phyloP scores from a whole-genome alignment of 2,888 invertebrate genomes.

The Lordiphosa andalusiaca region DNA sequence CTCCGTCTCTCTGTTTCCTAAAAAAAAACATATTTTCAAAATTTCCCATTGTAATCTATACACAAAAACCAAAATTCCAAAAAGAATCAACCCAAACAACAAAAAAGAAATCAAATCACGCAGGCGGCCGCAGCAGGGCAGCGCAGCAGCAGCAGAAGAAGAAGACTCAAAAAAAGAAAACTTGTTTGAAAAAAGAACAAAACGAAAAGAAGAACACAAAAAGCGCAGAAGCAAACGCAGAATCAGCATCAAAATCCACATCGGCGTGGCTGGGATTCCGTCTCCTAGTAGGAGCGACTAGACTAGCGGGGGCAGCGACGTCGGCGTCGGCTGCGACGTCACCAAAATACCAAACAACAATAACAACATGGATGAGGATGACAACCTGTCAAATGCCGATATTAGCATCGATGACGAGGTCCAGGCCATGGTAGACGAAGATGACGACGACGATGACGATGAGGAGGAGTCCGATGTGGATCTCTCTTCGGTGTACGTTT shows the following conservation, averaged over 20 bases:
- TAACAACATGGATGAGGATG: constrained; percentile 76
- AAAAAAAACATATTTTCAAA: constrained; percentile 5
- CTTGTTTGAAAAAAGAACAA: constrained; percentile 65
- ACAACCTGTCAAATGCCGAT: constrained; percentile 71
- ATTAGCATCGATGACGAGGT: constrained; percentile 57
- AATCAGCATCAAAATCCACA: constrained; percentile 7
- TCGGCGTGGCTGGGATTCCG: constrained; percentile 1
- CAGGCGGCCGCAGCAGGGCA: constrained; percentile 45
- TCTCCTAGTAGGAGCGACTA: constrained; percentile 31
- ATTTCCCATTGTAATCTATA: constrained; percentile 27
- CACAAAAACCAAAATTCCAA: constrained; percentile 9
- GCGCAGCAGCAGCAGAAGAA: constrained; percentile 35
- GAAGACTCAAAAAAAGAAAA: constrained; percentile 62
- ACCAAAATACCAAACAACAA: constrained; percentile 48
- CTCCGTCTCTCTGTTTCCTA: constrained; percentile 20
- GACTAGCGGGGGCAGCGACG: constrained; percentile 24
- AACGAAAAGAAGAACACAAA: constrained; percentile 15
- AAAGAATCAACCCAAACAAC: constrained; percentile 13
- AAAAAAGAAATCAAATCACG: constrained; percentile 36
- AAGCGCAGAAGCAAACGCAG: constrained; percentile 7
- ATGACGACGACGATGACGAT: constrained; percentile 33
- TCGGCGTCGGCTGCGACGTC: constrained; percentile 50
- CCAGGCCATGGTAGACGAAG: constrained; percentile 25
- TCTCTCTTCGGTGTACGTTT: constrained; percentile 42
- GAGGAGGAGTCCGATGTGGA: constrained; percentile 48